Evolutionary conservation across 2,113 vertebrate genomes (phyloP).

Genomic region (Protobothrops flavoviridis): DNA sequence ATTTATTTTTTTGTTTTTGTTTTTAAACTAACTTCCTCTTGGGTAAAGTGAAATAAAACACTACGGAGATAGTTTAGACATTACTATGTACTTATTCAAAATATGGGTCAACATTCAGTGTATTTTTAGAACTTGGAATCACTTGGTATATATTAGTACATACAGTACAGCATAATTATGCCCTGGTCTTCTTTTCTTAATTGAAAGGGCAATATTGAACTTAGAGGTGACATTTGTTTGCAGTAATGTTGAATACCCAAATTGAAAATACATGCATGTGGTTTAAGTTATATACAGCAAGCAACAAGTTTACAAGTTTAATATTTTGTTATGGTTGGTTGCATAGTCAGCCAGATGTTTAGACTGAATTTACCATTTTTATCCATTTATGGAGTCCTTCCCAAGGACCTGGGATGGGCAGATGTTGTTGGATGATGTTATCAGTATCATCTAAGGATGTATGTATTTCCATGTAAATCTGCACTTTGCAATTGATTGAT

Average conservation of each 20-base stretch:
- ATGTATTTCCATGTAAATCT: background rate
- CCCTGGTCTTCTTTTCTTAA: conserved; percentile 37
- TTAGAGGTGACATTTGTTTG: conserved; percentile 36
- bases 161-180: conserved; percentile 49
- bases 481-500: background rate
- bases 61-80: conserved; percentile 34
- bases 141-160: conserved; percentile 46
- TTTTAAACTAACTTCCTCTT: background rate
- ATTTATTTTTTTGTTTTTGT: background rate
- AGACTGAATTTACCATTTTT: background rate
- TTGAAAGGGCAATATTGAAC: conserved; percentile 42
- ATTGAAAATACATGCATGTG: background rate
- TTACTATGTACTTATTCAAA: conserved; percentile 44
- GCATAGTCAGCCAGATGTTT: background rate
- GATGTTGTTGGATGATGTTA: background rate
- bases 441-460: background rate
- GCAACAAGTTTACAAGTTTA: background rate
- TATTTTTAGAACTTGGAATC: conserved; percentile 48
- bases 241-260: background rate
- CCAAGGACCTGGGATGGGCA: background rate
- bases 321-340: background rate
- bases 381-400: background rate
- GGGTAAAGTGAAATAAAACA: conserved; percentile 43
- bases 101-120: conserved; percentile 41
- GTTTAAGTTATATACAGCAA: background rate